Evolutionary conservation across 2,113 vertebrate genomes (phyloP), one percentile per base, ranked within the genome.

Genomic region (Colossoma macropomum): DNA sequence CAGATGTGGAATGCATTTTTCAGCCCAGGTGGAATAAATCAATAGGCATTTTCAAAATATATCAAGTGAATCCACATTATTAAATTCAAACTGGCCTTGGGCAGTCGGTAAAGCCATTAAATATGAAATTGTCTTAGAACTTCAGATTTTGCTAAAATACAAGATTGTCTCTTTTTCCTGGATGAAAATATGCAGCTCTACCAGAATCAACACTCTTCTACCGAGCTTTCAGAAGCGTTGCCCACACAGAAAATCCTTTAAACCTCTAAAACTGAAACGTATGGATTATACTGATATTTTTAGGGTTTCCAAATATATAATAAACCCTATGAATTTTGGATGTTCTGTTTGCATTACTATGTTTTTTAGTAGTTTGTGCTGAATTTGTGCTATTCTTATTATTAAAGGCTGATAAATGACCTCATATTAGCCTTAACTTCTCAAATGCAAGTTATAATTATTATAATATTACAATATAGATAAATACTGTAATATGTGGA

Each of bases 1-100:
- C 94, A 92, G 93, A 93, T 92, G 94, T 93, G 94, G 95, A 95
- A 96, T 95, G 94, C 78, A 84, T 87, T 90, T 89, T 89, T 91
- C 83, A 89, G 89, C 92, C 91, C 92, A 93, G 92, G 92, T 92
- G 94, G 92, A 94, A 94, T 93, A 94, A 94, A 95, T 94, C 93
- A 92, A 91, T 88, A 81, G 88, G 88, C 87, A 85, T 91, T 89
- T 80, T 69, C 48, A 91, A 91, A 90, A 94, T 72, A 75, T 84
- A 89, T 84, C 81, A 89, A 90, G 92, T 89, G 92, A 90, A 89
- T 92, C 90, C 81, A 83, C 38, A 90, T 93, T 94, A 94, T 95
- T 95, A 91, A 90, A 90, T 88, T 90, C 66, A 86, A 77, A 84
- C 65, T 86, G 78, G 85, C 89, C 79, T 90, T 82, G 32, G 87